Evolutionary conservation across 37 sponge, comb jelly and placozoan species (phyloP), one percentile per base, ranked within the genome.

Genomic region (Cliona cf. orientalis): DNA sequence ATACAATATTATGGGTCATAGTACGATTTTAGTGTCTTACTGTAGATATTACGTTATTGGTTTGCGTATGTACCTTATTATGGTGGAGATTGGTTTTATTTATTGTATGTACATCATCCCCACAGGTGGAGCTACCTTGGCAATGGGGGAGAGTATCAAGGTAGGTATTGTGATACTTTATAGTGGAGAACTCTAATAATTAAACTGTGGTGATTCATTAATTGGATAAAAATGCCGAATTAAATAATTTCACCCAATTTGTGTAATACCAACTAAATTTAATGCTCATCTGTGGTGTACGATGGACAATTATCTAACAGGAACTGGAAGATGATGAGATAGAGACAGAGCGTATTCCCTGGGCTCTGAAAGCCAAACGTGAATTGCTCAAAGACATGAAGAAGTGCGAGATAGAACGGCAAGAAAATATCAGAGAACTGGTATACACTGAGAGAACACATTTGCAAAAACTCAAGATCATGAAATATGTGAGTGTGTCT

Each of bases 361-460:
- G 92, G 92, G 85, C 85, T 0, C 42, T 69, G 9, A 72, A 25
- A 49, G 85, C 72, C 26, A 36, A 41, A 22, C 57, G 58, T 68
- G 91, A 90, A 69, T 76, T 91, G 49, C 71, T 82, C 0, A 53
- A 86, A 44, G 66, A 65, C 34, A 34, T 86, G 81, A 81, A 78
- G 58, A 43, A 61, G 34, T 74, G 78, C 46, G 90, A 93, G 77
- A 77, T 80, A 17, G 55, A 79, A 57, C 55, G 94, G 32, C 90
- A 93, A 67, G 94, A 93, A 66, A 49, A 89, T 46, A 89, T 93
- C 60, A 57, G 65, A 59, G 95, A 94, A 58, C 83, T 94, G 46
- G 79, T 94, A 34, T 79, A 94, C 85, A 94, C 95, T 17, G 95
- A 94, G 79, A 80, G 86, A 46, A 90, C 91, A 42, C 95, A 94